Conservation (phyloP, 2,888 invertebrate species). For the Cistogaster globosa region DNA sequence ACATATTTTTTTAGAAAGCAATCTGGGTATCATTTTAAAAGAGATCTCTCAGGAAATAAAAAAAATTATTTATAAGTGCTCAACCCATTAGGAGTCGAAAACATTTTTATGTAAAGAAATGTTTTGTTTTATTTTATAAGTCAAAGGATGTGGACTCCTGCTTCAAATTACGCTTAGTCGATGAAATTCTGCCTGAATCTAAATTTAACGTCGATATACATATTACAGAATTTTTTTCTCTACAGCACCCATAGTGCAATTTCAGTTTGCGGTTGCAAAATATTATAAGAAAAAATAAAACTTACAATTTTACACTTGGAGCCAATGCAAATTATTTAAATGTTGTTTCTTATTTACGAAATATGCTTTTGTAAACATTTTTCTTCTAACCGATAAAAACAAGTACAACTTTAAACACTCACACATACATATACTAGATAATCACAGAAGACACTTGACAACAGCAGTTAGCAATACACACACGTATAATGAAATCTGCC, state of each 20-base stretch:
- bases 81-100: too few relatives aligned
- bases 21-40: too few relatives aligned
- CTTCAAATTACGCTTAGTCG: too few relatives aligned
- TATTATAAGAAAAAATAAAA: conserved; percentile 19
- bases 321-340: conserved; percentile 73
- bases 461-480: conserved; percentile 3
- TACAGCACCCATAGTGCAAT: conserved; percentile 42
- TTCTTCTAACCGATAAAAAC: conserved; percentile 57
- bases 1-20: too few relatives aligned
- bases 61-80: too few relatives aligned
- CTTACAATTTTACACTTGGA: conserved; percentile 58
- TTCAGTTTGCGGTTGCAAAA: conserved; percentile 37
- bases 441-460: conserved; percentile 50
- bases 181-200: too few relatives aligned
- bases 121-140: too few relatives aligned
- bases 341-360: conserved; percentile 70
- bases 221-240: too few relatives aligned
- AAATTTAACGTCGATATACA: too few relatives aligned
- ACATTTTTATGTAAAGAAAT: too few relatives aligned
- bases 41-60: too few relatives aligned
- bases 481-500: background rate
- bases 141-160: too few relatives aligned
- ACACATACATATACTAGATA: conserved; percentile 43
- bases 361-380: conserved; percentile 68
- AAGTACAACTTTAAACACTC: conserved; percentile 33